Base-by-base conservation (phyloP, 1,140 invertebrate species). In the Aphelenchoides avenae region DNA sequence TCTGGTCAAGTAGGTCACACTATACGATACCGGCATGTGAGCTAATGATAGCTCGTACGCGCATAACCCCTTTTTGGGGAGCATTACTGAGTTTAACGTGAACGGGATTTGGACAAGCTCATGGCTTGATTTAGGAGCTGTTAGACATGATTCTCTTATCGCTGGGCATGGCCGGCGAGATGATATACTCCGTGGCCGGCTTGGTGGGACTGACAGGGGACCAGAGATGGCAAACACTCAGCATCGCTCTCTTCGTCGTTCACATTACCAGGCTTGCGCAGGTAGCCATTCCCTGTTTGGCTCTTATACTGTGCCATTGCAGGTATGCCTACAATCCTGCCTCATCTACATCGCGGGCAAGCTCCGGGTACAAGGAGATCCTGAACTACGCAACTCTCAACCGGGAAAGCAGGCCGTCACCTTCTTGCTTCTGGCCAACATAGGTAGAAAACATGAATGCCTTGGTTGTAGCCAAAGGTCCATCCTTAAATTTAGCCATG, bases 161-260 rank as follows among this genome's bases (percentile, higher is more conserved):
- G 7, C 51, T 74, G 29, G 71, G 71, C 31, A 56, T 74, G 56
- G 62, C 73, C 22, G 71, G 71, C 6, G 71, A 74, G 53, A 54
- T 74, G 44, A 68, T 74, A 40, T 74, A 76, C 44, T 74, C 71
- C 1, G 68, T 74, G 0, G 73, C 71, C 24, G 71, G 71, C 22
- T 48, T 74, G 7, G 60, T 74, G 11, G 71, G 71, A 15, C 50
- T 74, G 18, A 70, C 62, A 18, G 71, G 73, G 11, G 65, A 74
- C 13, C 43, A 46, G 20, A 30, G 51, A 26, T 74, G 73, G 73
- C 41, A 75, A 1, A 30, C 51, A 9, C 52, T 74, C 3, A 71
- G 64, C 1, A 43, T 73, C 22, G 40, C 69, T 37, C 42, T 76
- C 7, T 46, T 74, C 18, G 47, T 66, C 9, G 71, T 74, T 2